Evolutionary conservation across 2,797 vertebrate species (phyloP).

Genomic region (Meriones psammophilus): DNA sequence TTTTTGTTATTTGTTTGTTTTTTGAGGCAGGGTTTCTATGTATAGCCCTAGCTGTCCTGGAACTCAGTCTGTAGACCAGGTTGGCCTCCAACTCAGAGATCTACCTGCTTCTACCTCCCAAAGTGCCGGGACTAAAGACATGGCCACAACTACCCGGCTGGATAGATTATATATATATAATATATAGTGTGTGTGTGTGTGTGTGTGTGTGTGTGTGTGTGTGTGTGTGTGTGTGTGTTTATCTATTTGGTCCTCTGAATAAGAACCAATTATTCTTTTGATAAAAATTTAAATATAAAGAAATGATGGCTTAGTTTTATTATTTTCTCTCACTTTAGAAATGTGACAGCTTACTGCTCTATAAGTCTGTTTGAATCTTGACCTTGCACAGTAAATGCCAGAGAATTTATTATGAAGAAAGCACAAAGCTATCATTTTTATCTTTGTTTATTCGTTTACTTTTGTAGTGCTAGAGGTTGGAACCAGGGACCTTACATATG

Average conservation of each 20-base stretch:
- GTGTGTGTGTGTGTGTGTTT: neutral
- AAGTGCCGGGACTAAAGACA: neutral
- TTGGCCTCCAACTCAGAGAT: neutral
- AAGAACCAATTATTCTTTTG: neutral
- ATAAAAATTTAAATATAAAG: conserved; percentile 32
- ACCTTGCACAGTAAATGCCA: conserved; percentile 30
- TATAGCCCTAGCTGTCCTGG: neutral
- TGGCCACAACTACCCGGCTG: neutral
- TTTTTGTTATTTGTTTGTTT: neutral
- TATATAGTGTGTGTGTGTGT: neutral
- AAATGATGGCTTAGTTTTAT: conserved; percentile 25
- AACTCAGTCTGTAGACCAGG: neutral
- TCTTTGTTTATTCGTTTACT: neutral
- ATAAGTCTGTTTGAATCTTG: neutral
- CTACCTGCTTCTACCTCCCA: neutral
- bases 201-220: neutral
- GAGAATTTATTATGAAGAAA: conserved; percentile 9
- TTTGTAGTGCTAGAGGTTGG: neutral
- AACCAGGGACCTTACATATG: neutral
- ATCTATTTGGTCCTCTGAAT: neutral
- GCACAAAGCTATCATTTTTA: conserved; percentile 1
- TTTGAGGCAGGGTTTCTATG: neutral
- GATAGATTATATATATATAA: too few relatives aligned
- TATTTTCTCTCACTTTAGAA: conserved; percentile 2
- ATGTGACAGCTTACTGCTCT: conserved; percentile 30